Percentiles rank a stretch among this genome's conserved stretches.
Evolutionary conservation across 2,113 vertebrate species (phyloP).

Genomic region (Cochlearius cochlearius): DNA sequence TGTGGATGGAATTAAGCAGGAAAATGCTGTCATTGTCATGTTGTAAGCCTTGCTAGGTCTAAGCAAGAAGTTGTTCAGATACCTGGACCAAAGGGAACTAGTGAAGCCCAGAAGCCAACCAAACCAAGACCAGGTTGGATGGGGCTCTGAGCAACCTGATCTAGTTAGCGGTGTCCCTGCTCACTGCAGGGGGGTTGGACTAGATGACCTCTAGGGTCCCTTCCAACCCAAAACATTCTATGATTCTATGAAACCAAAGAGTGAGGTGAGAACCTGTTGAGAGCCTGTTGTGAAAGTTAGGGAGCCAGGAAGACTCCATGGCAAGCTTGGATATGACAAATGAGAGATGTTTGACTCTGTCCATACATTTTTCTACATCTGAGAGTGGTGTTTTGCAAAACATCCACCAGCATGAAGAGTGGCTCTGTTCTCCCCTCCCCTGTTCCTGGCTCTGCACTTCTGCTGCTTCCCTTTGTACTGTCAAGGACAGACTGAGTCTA

Average conservation of each 20-base stretch:
- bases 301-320: background rate
- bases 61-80: background rate
- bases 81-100: background rate
- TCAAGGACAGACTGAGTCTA: background rate
- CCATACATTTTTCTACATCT: background rate
- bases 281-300: background rate
- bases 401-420: background rate
- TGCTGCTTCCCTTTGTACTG: background rate
- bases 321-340: background rate
- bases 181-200: too few species aligned
- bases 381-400: background rate
- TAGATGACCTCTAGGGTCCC: too few species aligned
- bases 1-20: background rate
- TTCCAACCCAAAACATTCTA: too few species aligned
- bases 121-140: too few species aligned
- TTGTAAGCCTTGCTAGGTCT: background rate
- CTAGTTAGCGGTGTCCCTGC: too few species aligned
- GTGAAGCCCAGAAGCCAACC: background rate
- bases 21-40: background rate
- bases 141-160: too few species aligned
- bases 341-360: background rate
- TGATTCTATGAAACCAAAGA: background rate
- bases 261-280: background rate
- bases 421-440: background rate
- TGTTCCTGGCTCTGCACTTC: background rate